Base-by-base conservation (phyloP, 2,113 vertebrate species). In the Raja brachyura region DNA sequence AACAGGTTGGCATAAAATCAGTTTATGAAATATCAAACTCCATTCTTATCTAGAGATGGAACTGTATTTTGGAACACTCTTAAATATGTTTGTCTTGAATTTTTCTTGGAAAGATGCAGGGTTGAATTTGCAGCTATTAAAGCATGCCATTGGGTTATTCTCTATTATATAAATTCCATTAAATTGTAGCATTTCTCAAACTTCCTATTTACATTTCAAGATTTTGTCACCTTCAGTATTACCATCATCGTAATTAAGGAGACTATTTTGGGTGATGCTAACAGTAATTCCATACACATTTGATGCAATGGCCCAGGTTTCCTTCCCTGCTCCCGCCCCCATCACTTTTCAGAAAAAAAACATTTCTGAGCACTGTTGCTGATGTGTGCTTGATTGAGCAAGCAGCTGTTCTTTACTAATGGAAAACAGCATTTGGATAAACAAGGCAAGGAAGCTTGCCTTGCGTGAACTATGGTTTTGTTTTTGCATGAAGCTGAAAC, bases 361-460 rank as follows among this genome's bases (percentile, higher is more conserved):
- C 16, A 70, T 66, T 92, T 88, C 90, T 73, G 48, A 70, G 39
- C 66, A 22, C 66, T 92, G 39, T 54, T 22, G 25, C 68, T 92
- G 90, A 39, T 92, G 11, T 73, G 10, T 54, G 33, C 22, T 74
- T 39, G 39, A 92, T 25, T 48, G 68, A 73, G 33, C 66, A 33
- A 74, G 14, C 66, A 92, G 68, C 88, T 73, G 66, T 73, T 7
- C 31, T 85, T 48, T 68, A 22, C 61, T 68, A 20, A 74, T 70
- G 88, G 88, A 73, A 92, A 92, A 92, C 54, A 11, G 22, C 73
- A 74, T 92, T 92, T 68, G 70, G 22, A 68, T 74, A 92, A 92
- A 92, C 68, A 92, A 92, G 68, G 48, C 68, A 48, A 73, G 66
- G 68, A 92, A 73, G 70, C 73, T 54, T 92, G 11, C 20, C 90